Evolutionary conservation across 2,888 invertebrate genomes (phyloP), one percentile per base, ranked within the genome.

Genomic region (Neria commutata): DNA sequence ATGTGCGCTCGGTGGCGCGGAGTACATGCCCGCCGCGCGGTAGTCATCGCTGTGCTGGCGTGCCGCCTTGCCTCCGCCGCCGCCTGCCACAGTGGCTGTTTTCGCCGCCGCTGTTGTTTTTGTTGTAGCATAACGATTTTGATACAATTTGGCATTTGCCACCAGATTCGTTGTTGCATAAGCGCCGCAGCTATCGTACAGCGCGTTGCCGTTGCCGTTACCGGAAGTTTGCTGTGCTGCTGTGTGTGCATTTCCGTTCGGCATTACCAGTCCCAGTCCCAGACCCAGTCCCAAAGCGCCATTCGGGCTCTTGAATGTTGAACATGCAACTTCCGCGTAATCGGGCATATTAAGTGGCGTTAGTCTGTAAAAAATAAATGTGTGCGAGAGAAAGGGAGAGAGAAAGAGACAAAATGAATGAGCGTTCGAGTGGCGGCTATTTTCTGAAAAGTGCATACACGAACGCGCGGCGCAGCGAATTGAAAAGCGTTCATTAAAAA

Each of bases 341-440:
- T 82, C 82, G 66, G 82, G 82, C 82, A 82, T 82, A 69, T 82
- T 82, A 68, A 82, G 68, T 55, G 82, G 82, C 63, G 81, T 81
- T 56, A 82, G 77, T 64, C 82, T 82, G 73, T 45, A 67, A 68
- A 62, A 58, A 56, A 37, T 26, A 53, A 55, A 57, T 55, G 60
- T 60, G 56, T 50, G 50, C 34, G 52, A 54, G 47, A 57, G 57
- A 45, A 17, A 55, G 51, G 25, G 29, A 63, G 58, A 33, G 34
- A 19, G 51, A 58, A 48, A 33, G 25, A 46, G 58, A 59, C 33
- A 56, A 55, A 63, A 59, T 65, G 60, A 64, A 62, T 61, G 45
- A 24, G 5, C 54, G 26, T 56, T 62, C n/a, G n/a, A n/a, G n/a
- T n/a, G n/a, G n/a, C n/a, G n/a, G n/a, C n/a, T n/a, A n/a, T n/a